phyloP scores from a whole-genome alignment of 2,113 vertebrate species.

The Microcebus tavaratra region DNA sequence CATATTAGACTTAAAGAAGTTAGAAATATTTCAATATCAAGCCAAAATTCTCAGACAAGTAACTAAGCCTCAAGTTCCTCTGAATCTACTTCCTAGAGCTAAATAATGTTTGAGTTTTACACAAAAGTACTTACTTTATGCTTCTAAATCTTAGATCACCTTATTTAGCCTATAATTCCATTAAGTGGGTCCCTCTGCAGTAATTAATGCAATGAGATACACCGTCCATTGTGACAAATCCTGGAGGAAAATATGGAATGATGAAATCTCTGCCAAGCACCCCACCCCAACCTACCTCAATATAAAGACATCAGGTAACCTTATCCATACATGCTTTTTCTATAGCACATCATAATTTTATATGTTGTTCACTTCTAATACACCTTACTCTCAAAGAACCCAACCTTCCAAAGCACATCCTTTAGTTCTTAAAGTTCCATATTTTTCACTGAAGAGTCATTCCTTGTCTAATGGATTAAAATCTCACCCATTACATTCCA shows the following conservation, averaged over 20 bases:
- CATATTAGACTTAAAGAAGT: not conserved
- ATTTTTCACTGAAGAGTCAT: not conserved
- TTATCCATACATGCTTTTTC: not conserved
- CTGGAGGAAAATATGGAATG: not conserved
- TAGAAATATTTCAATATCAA: slow-evolving; percentile 43
- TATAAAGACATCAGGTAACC: not conserved
- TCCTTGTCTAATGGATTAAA: not conserved
- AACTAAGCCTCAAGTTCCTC: not conserved
- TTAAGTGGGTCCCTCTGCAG: not conserved
- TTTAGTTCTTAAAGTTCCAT: not conserved
- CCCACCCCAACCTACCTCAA: not conserved
- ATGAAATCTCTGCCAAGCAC: not conserved
- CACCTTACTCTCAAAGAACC: not conserved
- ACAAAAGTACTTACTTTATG: slow-evolving; percentile 15
- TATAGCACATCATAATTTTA: not conserved
- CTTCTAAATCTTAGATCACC: slow-evolving; percentile 11
- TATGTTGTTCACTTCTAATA: not conserved
- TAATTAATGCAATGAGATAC: not conserved
- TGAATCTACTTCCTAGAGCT: not conserved
- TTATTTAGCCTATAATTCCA: slow-evolving; percentile 8
- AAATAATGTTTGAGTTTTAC: slow-evolving; percentile 34
- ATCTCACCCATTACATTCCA: not conserved
- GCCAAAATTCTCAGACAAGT: not conserved
- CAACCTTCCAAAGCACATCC: not conserved
- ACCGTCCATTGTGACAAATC: not conserved